Percentiles rank a stretch among this genome's conserved stretches.
Conservation (phyloP, 2,888 invertebrate genomes). For the Corythucha ciliata region DNA sequence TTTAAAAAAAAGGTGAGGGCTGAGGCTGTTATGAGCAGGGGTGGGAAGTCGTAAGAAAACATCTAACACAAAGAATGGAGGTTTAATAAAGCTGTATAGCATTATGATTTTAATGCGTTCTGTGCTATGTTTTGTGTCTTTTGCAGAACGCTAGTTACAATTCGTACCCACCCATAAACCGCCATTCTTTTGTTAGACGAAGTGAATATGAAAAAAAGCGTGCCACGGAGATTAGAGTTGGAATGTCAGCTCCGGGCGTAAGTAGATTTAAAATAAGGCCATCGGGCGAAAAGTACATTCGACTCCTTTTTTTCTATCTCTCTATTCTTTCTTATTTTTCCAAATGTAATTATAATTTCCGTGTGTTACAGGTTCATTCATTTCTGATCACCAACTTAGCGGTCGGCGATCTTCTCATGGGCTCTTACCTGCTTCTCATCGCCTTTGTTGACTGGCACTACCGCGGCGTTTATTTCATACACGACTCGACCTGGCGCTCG, state of each 20-base stretch:
- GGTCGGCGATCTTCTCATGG: constrained; percentile 42
- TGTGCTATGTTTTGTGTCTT: too few relatives aligned
- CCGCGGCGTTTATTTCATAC: constrained; percentile 43
- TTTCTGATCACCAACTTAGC: constrained; percentile 42
- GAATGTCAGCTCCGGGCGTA: constrained; percentile 15
- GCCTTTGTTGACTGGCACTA: constrained; percentile 41
- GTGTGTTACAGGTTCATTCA: constrained; percentile 42
- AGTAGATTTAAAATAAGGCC: neutral
- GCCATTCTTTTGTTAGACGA: constrained; percentile 9
- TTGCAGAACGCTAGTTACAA: too few relatives aligned
- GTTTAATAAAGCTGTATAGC: too few relatives aligned
- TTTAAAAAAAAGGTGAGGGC: too few relatives aligned
- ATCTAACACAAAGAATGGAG: too few relatives aligned
- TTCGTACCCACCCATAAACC: constrained; percentile 15
- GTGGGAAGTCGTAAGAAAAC: too few relatives aligned
- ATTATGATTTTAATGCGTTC: too few relatives aligned
- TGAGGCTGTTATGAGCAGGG: too few relatives aligned
- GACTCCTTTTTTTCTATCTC: neutral
- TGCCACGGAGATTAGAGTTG: neutral
- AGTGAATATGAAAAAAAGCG: constrained; percentile 1
- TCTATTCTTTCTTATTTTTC: constrained; percentile 9
- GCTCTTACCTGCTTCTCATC: constrained; percentile 41
- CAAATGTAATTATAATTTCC: neutral
- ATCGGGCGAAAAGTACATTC: neutral
- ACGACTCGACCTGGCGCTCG: constrained; percentile 40